Percentiles rank a stretch among this genome's conserved stretches.
Evolutionary conservation across 2,888 invertebrate genomes (phyloP).

Genomic region (Scaptodrosophila latifasciaeformis): DNA sequence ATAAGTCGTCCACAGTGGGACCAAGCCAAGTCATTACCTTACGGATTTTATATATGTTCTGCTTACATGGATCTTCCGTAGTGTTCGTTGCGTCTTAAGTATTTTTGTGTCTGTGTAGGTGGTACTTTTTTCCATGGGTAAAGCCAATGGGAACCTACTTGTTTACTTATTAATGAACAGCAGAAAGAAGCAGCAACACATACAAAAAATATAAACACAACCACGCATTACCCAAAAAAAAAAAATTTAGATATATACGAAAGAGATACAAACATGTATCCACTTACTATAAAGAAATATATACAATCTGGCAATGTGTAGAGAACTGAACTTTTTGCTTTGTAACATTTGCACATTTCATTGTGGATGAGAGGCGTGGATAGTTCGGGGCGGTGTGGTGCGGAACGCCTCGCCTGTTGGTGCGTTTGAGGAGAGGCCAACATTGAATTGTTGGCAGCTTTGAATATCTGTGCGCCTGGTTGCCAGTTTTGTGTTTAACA

Average conservation of each 20-base stretch:
- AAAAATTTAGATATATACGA: neutral
- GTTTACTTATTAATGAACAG: constrained; percentile 54
- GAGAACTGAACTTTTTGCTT: no score
- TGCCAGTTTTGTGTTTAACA: constrained; percentile 33
- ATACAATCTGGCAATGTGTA: no score
- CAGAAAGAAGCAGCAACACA: constrained; percentile 8
- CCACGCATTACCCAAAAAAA: neutral
- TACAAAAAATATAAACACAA: constrained; percentile 11
- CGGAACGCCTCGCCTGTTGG: constrained; percentile 23
- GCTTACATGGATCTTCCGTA: constrained; percentile 10
- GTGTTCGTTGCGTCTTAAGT: no score
- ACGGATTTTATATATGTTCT: constrained; percentile 45
- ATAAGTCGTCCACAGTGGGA: neutral
- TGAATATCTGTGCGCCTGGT: constrained; percentile 46
- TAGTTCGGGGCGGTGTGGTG: neutral
- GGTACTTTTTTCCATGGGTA: constrained; percentile 7
- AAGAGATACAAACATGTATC: neutral
- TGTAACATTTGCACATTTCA: constrained; percentile 29
- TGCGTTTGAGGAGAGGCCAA: neutral
- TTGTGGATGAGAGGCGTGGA: constrained; percentile 10
- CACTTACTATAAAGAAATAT: no score
- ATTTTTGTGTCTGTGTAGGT: constrained; percentile 11
- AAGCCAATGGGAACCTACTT: neutral
- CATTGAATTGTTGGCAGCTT: neutral
- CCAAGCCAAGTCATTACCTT: constrained; percentile 43